phyloP scores from a whole-genome alignment of 2,888 invertebrate species.

The Pogonocherus hispidulus region DNA sequence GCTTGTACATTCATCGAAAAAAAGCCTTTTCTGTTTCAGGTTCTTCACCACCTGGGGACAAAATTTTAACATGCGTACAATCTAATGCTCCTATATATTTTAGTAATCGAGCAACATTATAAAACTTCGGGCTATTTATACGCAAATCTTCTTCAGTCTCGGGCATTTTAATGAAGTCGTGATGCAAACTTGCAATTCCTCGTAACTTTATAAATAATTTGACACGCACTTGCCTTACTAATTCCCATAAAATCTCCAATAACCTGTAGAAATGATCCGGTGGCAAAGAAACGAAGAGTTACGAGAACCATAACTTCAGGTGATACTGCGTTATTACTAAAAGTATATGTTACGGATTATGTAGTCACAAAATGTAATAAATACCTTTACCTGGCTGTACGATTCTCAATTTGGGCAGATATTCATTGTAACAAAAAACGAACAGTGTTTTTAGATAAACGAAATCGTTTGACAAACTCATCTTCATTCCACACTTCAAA shows the following conservation, averaged over 20 bases:
- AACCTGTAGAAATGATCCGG: slow-evolving; percentile 24
- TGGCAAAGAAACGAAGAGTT: neutral
- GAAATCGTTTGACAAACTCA: neutral
- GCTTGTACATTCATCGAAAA: neutral
- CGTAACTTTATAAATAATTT: neutral
- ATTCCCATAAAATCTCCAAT: slow-evolving; percentile 27
- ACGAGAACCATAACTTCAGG: neutral
- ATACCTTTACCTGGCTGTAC: neutral
- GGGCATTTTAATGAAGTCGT: neutral
- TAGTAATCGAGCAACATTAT: neutral
- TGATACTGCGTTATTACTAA: neutral
- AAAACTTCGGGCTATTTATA: neutral
- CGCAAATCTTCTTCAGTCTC: neutral
- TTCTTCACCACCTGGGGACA: neutral
- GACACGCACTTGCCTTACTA: neutral
- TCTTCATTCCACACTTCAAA: neutral
- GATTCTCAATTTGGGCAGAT: neutral
- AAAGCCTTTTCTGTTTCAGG: neutral
- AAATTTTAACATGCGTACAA: neutral
- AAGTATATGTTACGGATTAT: neutral
- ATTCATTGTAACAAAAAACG: neutral
- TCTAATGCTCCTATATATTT: no score
- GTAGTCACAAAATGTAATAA: neutral
- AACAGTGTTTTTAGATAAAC: neutral
- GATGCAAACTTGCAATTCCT: neutral